Conservation (phyloP, 2,113 vertebrate species). For the Mohoua ochrocephala region DNA sequence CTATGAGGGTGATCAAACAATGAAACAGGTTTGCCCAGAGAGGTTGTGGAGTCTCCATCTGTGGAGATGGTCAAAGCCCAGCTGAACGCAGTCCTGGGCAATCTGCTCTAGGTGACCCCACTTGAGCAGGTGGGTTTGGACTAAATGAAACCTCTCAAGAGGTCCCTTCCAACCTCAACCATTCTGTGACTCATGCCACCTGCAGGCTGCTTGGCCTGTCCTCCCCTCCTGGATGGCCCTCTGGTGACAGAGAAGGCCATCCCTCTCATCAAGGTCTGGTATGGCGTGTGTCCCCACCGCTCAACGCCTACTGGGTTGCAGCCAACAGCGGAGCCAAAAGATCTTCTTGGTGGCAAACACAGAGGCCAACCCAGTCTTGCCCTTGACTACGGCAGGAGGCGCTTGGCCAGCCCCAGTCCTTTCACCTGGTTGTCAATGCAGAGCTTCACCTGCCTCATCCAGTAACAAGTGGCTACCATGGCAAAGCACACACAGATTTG, state of each 20-base stretch:
- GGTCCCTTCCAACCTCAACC: conserved; percentile 23
- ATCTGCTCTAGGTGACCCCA: background rate
- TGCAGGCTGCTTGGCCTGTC: background rate
- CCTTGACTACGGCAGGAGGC: conserved; percentile 50
- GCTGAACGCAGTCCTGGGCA: background rate
- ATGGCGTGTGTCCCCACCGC: conserved; percentile 52
- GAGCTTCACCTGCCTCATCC: conserved; percentile 28
- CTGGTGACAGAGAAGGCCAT: background rate
- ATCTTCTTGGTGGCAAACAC: conserved; percentile 66
- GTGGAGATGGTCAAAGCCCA: background rate
- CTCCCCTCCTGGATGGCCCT: background rate
- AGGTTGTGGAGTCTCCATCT: background rate
- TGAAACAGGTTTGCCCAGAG: background rate
- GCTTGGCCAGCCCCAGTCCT: background rate
- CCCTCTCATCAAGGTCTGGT: conserved; percentile 55
- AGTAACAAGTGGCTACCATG: conserved; percentile 22
- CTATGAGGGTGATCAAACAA: background rate
- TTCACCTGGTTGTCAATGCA: background rate
- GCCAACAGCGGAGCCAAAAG: conserved; percentile 53
- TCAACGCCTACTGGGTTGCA: conserved; percentile 65
- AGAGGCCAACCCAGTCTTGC: conserved; percentile 67
- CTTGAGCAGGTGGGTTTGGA: background rate
- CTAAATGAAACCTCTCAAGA: background rate
- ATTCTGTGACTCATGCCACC: background rate
- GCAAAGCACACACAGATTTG: conserved; percentile 40